These are phyloP conservation scores for Antechinus stuartii DNA, from an alignment of 2,113 vertebrate species.

Conservation along the genomic window DNA sequence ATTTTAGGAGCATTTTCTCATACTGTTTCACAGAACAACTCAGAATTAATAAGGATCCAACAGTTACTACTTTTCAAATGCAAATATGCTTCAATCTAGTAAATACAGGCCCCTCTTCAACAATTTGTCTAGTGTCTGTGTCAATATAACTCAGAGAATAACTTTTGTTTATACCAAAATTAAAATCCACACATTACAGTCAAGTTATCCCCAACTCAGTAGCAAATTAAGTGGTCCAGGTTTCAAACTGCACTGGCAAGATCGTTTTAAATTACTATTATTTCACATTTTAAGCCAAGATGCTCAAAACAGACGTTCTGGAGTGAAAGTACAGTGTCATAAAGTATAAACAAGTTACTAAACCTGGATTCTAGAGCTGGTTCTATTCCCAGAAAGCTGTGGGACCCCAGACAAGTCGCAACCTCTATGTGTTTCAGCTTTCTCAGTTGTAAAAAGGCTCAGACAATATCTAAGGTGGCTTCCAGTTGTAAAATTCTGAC, in stretches of 20 bases:
- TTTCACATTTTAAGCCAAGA: constrained; percentile 5
- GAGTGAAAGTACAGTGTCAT: not conserved
- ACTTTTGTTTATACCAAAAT: constrained; percentile 65
- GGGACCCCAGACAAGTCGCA: constrained; percentile 9
- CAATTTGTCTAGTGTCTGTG: not conserved
- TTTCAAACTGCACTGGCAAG: constrained; percentile 1
- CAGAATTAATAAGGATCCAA: constrained; percentile 78
- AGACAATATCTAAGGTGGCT: not conserved
- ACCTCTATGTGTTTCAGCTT: constrained; percentile 46
- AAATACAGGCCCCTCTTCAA: constrained; percentile 69
- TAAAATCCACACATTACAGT: constrained; percentile 63
- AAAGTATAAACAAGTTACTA: not conserved
- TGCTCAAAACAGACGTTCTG: constrained; percentile 15
- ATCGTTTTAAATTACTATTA: not conserved
- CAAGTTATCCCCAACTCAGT: constrained; percentile 44
- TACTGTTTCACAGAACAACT: constrained; percentile 67
- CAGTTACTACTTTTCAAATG: constrained; percentile 81
- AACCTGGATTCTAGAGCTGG: not conserved
- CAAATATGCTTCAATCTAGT: constrained; percentile 72
- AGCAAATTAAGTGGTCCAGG: constrained; percentile 33
- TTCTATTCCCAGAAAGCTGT: not conserved
- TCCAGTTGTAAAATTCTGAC: not conserved
- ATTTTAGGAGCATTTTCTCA: constrained; percentile 80
- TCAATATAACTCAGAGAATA: constrained; percentile 53
- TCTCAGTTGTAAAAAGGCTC: constrained; percentile 46